Percentiles rank a stretch among this genome's conserved stretches.
phyloP scores from a whole-genome alignment of 2,797 vertebrate species.

The Melanitta fusca region DNA sequence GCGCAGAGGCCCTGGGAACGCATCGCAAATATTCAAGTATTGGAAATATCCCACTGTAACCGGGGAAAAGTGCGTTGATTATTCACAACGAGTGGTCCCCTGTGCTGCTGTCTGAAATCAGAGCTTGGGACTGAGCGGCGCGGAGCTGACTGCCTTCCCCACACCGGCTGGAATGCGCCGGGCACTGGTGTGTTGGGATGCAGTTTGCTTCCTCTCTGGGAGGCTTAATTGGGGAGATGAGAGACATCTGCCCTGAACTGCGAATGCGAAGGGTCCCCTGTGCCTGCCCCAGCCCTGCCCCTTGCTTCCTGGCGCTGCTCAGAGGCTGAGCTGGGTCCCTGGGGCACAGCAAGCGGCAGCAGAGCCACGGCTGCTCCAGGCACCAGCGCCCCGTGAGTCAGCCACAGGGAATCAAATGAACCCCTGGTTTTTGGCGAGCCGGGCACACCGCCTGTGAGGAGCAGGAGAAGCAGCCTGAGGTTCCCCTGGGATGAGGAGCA shows the following conservation, averaged over 20 bases:
- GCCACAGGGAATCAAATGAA: background rate
- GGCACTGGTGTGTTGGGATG: background rate
- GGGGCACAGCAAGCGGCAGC: background rate
- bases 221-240: background rate
- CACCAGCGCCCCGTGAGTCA: background rate
- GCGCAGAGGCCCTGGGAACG: background rate
- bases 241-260: background rate
- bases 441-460: background rate
- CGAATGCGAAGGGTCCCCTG: background rate
- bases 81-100: background rate
- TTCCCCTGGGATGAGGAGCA: background rate
- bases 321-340: background rate
- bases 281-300: background rate
- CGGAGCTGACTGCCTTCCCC: background rate
- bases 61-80: background rate
- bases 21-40: background rate
- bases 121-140: accelerated
- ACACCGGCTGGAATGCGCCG: background rate
- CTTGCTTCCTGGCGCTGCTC: background rate
- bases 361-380: background rate
- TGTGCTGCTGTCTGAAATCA: background rate
- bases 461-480: background rate
- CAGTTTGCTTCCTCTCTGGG: background rate
- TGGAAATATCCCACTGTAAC: background rate
- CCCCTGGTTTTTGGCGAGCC: background rate